phyloP scores from a whole-genome alignment of 2,888 invertebrate genomes.

The Carterocephalus palaemon region DNA sequence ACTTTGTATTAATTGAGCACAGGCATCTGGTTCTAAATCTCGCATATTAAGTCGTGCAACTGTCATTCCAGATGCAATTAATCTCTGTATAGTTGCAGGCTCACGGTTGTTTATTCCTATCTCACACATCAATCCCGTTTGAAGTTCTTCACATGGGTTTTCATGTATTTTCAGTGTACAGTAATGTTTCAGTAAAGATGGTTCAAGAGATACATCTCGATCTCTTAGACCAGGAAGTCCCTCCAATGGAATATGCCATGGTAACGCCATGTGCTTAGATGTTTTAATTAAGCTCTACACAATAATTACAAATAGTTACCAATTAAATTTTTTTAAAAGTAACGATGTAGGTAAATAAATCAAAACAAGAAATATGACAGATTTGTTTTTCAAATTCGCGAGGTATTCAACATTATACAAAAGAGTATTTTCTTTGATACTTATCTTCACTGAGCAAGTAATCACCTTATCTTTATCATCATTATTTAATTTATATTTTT shows the following conservation, averaged over 20 bases:
- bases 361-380: too few relatives aligned
- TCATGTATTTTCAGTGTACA: conserved; percentile 56
- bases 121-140: conserved; percentile 70
- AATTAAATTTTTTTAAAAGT: not conserved
- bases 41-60: conserved; percentile 67
- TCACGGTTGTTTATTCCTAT: conserved; percentile 60
- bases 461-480: too few relatives aligned
- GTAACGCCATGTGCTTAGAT: conserved; percentile 50
- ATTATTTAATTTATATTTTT: too few relatives aligned
- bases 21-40: conserved; percentile 62
- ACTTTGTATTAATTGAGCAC: conserved; percentile 65
- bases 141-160: conserved; percentile 62
- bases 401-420: too few relatives aligned
- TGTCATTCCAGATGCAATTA: conserved; percentile 71
- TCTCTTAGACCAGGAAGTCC: conserved; percentile 43
- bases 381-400: too few relatives aligned
- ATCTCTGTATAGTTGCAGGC: conserved; percentile 58
- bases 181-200: conserved; percentile 58
- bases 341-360: not conserved
- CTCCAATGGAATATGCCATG: conserved; percentile 70
- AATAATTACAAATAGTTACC: not conserved
- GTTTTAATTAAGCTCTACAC: not conserved
- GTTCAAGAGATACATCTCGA: conserved; percentile 38
- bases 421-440: too few relatives aligned
- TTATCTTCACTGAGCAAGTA: too few relatives aligned